A percentile compares a stretch with the other conserved stretches of the same genome.
Evolutionary conservation across 2,113 vertebrate species (phyloP).

Genomic region (Tyrannus savana): DNA sequence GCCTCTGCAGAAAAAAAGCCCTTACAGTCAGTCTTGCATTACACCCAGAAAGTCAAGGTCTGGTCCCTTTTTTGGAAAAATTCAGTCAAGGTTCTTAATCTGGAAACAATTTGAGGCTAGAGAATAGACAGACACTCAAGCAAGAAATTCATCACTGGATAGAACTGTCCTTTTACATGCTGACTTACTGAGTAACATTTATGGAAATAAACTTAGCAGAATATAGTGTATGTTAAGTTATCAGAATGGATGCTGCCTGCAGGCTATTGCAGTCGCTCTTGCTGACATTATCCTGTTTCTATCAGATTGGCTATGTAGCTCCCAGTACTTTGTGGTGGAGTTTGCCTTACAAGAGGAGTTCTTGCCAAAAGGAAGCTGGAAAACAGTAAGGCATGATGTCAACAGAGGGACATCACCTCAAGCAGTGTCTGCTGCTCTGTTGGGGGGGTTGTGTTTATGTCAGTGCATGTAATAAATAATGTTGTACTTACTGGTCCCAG

Average conservation of each 20-base stretch:
- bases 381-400: neutral
- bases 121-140: neutral
- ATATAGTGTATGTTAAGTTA: conserved; percentile 21
- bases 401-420: conserved; percentile 1
- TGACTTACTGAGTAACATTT: conserved; percentile 35
- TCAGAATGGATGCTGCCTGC: conserved; percentile 41
- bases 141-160: neutral
- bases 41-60: neutral
- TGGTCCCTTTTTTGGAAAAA: neutral
- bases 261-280: conserved; percentile 42
- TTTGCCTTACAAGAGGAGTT: neutral
- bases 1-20: neutral
- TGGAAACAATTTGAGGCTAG: neutral
- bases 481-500: neutral
- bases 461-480: neutral
- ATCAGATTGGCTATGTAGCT: conserved; percentile 1
- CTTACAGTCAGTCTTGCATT: neutral
- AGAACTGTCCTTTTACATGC: neutral
- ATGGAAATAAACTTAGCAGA: conserved; percentile 37
- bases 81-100: neutral
- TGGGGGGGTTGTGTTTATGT: neutral
- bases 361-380: neutral
- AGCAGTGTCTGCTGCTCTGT: conserved; percentile 8
- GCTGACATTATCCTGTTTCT: conserved; percentile 54
- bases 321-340: neutral